A percentile compares a stretch with the other conserved stretches of the same genome.
phyloP scores from a whole-genome alignment of 1,140 invertebrate genomes.

The Meloidogyne chitwoodi region DNA sequence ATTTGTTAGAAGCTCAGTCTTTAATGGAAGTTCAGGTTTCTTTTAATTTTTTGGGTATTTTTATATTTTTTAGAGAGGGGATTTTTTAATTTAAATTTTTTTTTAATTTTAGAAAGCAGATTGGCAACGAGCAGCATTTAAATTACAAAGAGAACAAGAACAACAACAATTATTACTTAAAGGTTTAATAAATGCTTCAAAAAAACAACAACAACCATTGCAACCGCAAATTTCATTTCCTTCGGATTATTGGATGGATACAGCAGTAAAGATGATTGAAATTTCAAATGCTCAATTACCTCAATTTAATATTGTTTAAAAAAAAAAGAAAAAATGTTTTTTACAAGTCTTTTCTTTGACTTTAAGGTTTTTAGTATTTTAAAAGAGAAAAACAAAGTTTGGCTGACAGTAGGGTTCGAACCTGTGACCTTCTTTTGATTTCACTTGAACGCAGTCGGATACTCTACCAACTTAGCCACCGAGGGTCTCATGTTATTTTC shows the following conservation, averaged over 20 bases:
- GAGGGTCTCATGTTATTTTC: no score
- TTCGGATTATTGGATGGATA: not conserved
- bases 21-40: slow-evolving; percentile 11
- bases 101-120: slow-evolving; percentile 3
- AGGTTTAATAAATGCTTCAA: not conserved
- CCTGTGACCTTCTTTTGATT: no score
- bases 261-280: not conserved
- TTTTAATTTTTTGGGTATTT: not conserved
- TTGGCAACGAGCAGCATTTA: not conserved
- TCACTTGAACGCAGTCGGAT: no score
- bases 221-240: not conserved
- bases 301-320: not conserved
- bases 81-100: no score
- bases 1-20: slow-evolving; percentile 19
- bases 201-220: not conserved
- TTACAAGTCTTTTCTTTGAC: no score
- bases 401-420: no score
- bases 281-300: not conserved
- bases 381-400: no score
- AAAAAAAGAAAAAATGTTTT: no score
- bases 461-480: no score
- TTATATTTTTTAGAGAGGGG: no score
- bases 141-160: not conserved
- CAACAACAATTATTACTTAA: slow-evolving; percentile 9
- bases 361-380: no score